These are phyloP conservation scores for Meda fulgida DNA, from an alignment of 2,797 vertebrate species.

Conservation along the genomic window DNA sequence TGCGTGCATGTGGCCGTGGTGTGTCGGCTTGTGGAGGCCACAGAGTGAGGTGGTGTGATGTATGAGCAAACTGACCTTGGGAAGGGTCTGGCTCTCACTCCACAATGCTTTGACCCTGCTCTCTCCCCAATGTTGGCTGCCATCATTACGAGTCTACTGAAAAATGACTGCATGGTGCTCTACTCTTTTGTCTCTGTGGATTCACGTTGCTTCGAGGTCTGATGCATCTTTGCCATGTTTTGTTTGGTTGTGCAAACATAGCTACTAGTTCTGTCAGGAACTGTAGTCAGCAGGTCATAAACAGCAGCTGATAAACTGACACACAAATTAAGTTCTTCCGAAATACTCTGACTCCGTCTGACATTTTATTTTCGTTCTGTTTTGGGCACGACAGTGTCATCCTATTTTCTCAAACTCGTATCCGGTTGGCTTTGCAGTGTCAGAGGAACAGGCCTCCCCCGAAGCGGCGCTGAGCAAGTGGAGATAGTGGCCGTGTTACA, in stretches of 20 bases:
- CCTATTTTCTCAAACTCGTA: constrained; percentile 20
- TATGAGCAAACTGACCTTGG: constrained; percentile 57
- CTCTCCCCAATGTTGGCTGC: constrained; percentile 42
- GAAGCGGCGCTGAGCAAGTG: constrained; percentile 24
- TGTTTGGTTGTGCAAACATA: constrained; percentile 25
- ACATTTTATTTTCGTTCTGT: constrained; percentile 29
- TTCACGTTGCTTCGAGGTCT: constrained; percentile 28
- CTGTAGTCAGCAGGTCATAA: constrained; percentile 20
- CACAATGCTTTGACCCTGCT: constrained; percentile 26
- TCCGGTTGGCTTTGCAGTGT: constrained; percentile 34
- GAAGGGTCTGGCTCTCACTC: constrained; percentile 45
- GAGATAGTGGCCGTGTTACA: constrained; percentile 47
- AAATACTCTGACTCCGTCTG: constrained; percentile 15
- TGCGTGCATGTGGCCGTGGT: constrained; percentile 44
- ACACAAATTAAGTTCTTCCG: constrained; percentile 33
- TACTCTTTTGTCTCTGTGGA: constrained; percentile 24
- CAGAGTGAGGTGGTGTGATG: constrained; percentile 48
- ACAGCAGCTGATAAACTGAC: constrained; percentile 14
- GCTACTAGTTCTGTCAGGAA: constrained; percentile 30
- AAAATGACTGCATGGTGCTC: constrained; percentile 47
- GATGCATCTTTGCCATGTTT: constrained; percentile 20
- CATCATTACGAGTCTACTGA: constrained; percentile 52
- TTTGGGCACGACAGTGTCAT: neutral
- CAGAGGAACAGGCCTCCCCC: constrained; percentile 26
- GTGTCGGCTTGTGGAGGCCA: constrained; percentile 46